phyloP scores from a whole-genome alignment of 2,797 vertebrate species.

The Smutsia gigantea region DNA sequence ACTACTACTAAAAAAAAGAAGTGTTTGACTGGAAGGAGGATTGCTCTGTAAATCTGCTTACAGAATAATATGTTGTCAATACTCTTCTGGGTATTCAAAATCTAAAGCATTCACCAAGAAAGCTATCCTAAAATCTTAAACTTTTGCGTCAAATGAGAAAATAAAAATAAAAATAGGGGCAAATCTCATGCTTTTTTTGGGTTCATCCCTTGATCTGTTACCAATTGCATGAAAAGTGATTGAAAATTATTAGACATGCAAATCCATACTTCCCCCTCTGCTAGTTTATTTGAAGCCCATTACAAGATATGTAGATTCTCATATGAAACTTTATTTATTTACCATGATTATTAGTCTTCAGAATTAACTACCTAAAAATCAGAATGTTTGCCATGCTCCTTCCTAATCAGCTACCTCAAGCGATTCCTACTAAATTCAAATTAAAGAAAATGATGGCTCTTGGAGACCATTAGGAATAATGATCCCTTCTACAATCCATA shows the following conservation, averaged over 20 bases:
- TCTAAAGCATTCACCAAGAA: neutral
- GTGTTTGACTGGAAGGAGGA: neutral
- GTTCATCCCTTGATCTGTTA: neutral
- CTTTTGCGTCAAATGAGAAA: constrained; percentile 11
- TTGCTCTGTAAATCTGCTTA: neutral
- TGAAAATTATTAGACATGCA: neutral
- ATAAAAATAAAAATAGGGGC: neutral
- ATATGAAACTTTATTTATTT: neutral
- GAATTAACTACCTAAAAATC: neutral
- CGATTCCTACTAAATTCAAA: constrained; percentile 55
- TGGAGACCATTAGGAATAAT: constrained; percentile 69
- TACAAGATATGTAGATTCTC: neutral
- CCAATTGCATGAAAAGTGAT: neutral
- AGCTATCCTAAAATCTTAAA: constrained; percentile 13
- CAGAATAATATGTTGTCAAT: neutral
- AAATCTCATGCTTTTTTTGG: neutral
- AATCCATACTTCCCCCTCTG: neutral
- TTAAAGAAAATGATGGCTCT: constrained; percentile 70
- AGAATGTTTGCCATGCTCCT: neutral
- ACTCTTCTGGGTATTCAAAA: neutral
- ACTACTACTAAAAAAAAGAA: neutral
- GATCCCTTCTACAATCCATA: constrained; percentile 61
- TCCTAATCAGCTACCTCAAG: constrained; percentile 40
- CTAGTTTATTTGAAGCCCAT: neutral
- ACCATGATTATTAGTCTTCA: neutral